Conservation (phyloP, 2,797 vertebrate genomes). For the Lepus townsendii region DNA sequence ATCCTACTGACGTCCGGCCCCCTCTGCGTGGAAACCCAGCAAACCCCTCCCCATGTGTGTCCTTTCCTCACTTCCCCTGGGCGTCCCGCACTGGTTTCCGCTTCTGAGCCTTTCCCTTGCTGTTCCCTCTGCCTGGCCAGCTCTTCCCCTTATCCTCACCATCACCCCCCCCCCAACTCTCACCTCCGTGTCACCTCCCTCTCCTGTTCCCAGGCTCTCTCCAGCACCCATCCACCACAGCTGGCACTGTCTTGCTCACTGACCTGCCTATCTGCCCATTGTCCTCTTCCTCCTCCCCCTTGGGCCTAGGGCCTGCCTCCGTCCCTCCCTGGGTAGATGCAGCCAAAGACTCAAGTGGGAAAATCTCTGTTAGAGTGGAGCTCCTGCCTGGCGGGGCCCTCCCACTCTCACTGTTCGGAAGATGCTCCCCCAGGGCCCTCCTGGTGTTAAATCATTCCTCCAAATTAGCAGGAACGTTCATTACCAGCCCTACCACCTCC, state of each 20-base stretch:
- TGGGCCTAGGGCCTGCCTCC: not conserved
- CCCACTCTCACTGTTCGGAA: not conserved
- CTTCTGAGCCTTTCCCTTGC: not conserved
- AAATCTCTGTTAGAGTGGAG: not conserved
- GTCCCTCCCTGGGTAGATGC: not conserved
- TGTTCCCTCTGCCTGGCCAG: not conserved
- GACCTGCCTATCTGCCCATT: not conserved
- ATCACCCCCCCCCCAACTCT: not conserved
- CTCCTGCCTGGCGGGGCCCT: not conserved
- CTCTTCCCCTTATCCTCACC: not conserved
- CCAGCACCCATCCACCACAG: not conserved
- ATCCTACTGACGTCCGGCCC: not conserved
- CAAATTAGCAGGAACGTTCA: constrained; percentile 77
- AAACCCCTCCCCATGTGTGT: not conserved
- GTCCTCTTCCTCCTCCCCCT: not conserved
- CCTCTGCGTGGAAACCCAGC: not conserved
- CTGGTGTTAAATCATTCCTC: constrained; percentile 72
- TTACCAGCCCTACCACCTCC: constrained; percentile 63
- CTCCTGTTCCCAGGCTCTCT: not conserved
- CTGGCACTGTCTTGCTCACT: not conserved
- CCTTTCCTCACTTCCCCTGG: not conserved
- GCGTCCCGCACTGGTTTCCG: not conserved
- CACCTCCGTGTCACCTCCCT: not conserved
- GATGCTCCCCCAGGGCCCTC: constrained; percentile 68
- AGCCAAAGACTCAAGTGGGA: not conserved